Conservation (phyloP, 2,888 invertebrate species). For the Callosobruchus maculatus region DNA sequence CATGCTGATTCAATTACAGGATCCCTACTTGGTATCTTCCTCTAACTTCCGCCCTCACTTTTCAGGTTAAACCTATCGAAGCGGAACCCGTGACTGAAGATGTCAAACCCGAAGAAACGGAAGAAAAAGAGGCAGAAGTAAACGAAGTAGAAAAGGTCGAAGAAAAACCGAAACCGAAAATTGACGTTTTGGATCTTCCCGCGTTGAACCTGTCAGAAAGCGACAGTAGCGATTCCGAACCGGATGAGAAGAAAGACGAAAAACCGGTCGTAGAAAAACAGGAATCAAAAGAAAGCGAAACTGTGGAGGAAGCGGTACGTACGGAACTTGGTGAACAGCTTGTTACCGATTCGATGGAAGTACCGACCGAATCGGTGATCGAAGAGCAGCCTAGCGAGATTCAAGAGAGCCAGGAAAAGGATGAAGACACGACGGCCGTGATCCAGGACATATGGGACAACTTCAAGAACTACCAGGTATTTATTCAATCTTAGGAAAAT, state of each 20-base stretch:
- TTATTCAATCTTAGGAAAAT: no score
- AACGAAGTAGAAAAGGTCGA: constrained; percentile 20
- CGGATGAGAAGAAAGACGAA: constrained; percentile 30
- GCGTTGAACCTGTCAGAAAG: constrained; percentile 82
- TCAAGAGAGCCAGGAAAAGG: not conserved
- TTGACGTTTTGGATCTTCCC: constrained; percentile 69
- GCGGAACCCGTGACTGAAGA: constrained; percentile 12
- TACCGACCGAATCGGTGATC: not conserved
- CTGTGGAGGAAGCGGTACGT: not conserved
- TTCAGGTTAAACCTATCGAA: constrained; percentile 1
- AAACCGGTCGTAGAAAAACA: not conserved
- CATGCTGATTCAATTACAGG: no score
- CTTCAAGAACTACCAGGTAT: constrained; percentile 60
- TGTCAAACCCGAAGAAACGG: constrained; percentile 18
- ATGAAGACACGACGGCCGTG: constrained; percentile 17
- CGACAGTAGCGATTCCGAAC: constrained; percentile 66
- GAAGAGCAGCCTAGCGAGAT: not conserved
- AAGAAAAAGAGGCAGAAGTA: constrained; percentile 25
- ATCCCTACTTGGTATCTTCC: no score
- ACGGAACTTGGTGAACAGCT: not conserved
- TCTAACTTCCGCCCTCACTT: not conserved
- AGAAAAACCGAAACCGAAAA: constrained; percentile 48
- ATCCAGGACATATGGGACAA: constrained; percentile 74
- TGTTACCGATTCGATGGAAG: not conserved
- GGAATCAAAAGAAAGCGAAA: not conserved